These are phyloP conservation scores for Phaenicophaeus curvirostris DNA, from an alignment of 2,797 vertebrate species.

Conservation along the genomic window DNA sequence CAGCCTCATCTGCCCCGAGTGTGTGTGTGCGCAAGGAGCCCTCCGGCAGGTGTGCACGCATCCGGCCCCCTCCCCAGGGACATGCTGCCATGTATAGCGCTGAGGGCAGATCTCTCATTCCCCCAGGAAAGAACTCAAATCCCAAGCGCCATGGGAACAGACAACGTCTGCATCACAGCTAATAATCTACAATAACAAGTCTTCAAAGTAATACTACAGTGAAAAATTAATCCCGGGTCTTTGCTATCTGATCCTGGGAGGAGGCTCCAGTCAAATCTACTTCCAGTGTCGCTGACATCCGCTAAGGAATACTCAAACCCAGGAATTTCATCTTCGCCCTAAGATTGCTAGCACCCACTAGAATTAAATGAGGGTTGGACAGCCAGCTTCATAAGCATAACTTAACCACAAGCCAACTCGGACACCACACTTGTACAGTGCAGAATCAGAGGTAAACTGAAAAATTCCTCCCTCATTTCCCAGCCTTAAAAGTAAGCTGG, in stretches of 20 bases:
- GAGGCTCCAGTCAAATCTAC: background rate
- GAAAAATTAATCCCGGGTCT: background rate
- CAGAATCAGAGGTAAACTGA: background rate
- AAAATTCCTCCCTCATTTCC: background rate
- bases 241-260: background rate
- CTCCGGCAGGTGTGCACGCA: background rate
- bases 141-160: background rate
- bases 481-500: background rate
- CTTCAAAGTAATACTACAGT: constrained; percentile 12
- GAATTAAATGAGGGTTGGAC: background rate
- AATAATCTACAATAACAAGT: background rate
- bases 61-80: background rate
- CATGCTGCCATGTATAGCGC: too few relatives aligned
- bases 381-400: background rate
- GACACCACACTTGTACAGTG: background rate
- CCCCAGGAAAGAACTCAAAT: background rate
- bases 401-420: background rate
- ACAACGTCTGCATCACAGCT: constrained; percentile 5
- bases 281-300: background rate
- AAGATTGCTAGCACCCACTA: background rate
- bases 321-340: background rate
- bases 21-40: background rate
- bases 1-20: background rate
- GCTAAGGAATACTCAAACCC: constrained; percentile 14
- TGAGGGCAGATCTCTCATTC: background rate